Conservation (phyloP, 2,888 invertebrate species). For the Epicampocera succincta region DNA sequence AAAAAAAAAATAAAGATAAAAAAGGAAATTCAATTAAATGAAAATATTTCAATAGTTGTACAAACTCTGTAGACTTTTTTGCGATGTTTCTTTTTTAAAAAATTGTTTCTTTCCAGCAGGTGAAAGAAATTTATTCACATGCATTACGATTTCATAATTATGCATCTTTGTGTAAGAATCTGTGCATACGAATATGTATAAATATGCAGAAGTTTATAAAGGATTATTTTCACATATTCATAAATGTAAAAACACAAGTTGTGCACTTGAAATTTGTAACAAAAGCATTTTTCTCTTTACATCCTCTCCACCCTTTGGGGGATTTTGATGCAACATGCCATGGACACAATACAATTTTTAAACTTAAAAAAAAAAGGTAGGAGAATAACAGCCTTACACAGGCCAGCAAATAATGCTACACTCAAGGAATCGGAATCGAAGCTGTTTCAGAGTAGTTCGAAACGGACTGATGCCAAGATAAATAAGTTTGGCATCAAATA, state of each 20-base stretch:
- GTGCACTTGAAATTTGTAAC: conserved; percentile 62
- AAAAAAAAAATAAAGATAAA: background rate
- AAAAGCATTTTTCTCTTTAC: conserved; percentile 47
- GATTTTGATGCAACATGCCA: conserved; percentile 4
- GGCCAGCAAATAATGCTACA: too few relatives aligned
- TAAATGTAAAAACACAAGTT: conserved; percentile 44
- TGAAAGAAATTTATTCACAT: conserved; percentile 44
- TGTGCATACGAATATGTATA: background rate
- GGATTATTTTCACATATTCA: conserved; percentile 11
- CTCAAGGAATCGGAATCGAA: too few relatives aligned
- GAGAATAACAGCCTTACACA: background rate
- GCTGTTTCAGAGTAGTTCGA: too few relatives aligned
- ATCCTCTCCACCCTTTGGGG: background rate
- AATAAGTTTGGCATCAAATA: too few relatives aligned
- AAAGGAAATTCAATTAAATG: conserved; percentile 35
- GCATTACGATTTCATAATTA: conserved; percentile 55
- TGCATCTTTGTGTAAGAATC: conserved; percentile 11
- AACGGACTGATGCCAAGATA: too few relatives aligned
- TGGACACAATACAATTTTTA: conserved; percentile 26
- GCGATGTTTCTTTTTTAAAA: background rate
- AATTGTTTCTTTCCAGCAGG: conserved; percentile 17
- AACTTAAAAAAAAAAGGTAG: background rate
- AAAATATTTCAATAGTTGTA: conserved; percentile 39
- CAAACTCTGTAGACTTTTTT: background rate
- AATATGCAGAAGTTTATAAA: background rate